Base-by-base conservation (phyloP, 2,113 vertebrate species). In the Phaethon lepturus region DNA sequence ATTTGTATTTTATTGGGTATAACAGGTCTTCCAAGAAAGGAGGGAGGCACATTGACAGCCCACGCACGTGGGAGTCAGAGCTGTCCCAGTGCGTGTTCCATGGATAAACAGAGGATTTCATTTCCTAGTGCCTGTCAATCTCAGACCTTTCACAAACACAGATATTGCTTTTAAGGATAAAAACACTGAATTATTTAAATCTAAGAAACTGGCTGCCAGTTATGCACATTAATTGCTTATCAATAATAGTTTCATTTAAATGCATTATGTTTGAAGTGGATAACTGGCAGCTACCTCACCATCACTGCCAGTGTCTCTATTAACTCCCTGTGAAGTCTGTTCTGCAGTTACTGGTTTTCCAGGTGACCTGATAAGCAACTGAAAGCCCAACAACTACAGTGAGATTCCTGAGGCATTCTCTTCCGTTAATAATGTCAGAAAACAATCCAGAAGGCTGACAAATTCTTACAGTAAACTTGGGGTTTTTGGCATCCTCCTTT, bases 401-500 rank as follows among this genome's bases (percentile, higher is more conserved):
- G 58, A 33, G 33, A 66, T 50, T 53, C n/a, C 59, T 28, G 11
- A 93, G 42, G 45, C 24, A 73, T 73, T 44, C 7, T n/a, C 24
- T 83, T 62, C 20, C 53, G 13, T 44, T 66, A 76, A n/a, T n/a
- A 68, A 44, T 45, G 28, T 26, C 26, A 68, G 67, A 69, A 82
- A 82, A 64, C 11, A 64, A 58, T 17, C 3, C 24, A 66, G 26
- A 79, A 88, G 6, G 12, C 9, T 33, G 71, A 60, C 3, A 71
- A 60, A 10, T 49, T 85, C 44, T 82, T 83, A 40, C 2, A 19
- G 24, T 33, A 53, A 55, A 2, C 2, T 6, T 69, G 10, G 5
- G 2, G 0, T 0, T 0, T 42, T 74, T 90, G 52, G 6, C 7
- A 55, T 25, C 3, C 1, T 53, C 5, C 47, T 56, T 56, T 60